These are phyloP conservation scores for Xylota segnis DNA, from an alignment of 2,888 invertebrate genomes.

Conservation along the genomic window DNA sequence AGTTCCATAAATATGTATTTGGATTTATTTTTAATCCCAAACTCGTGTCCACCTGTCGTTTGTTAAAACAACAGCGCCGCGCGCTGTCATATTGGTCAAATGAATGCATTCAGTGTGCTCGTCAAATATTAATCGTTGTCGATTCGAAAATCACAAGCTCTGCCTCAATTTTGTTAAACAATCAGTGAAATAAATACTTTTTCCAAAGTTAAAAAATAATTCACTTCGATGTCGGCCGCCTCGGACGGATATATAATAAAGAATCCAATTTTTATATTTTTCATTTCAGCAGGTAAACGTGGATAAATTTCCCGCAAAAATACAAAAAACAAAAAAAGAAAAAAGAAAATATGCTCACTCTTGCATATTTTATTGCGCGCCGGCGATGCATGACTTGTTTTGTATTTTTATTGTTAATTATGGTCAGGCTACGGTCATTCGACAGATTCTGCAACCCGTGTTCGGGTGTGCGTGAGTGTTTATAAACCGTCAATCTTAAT, in stretches of 20 bases:
- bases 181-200: background rate
- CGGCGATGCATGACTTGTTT: constrained; percentile 56
- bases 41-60: too few relatives aligned
- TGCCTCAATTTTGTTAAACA: background rate
- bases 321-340: background rate
- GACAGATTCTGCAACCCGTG: too few relatives aligned
- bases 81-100: too few relatives aligned
- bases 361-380: constrained; percentile 57
- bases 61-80: too few relatives aligned
- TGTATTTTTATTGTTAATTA: constrained; percentile 59
- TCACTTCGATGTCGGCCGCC: background rate
- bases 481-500: constrained; percentile 32
- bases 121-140: background rate
- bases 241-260: background rate
- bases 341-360: constrained; percentile 35
- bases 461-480: too few relatives aligned
- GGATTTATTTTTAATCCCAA: too few relatives aligned
- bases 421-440: constrained; percentile 19
- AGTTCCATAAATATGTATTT: too few relatives aligned
- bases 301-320: constrained; percentile 2
- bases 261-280: background rate
- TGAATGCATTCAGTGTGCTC: background rate
- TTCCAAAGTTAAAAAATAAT: background rate
- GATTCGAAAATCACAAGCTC: background rate
- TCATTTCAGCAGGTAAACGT: background rate